Evolutionary conservation across 2,888 invertebrate genomes (phyloP).

Genomic region (Idaea biselata): DNA sequence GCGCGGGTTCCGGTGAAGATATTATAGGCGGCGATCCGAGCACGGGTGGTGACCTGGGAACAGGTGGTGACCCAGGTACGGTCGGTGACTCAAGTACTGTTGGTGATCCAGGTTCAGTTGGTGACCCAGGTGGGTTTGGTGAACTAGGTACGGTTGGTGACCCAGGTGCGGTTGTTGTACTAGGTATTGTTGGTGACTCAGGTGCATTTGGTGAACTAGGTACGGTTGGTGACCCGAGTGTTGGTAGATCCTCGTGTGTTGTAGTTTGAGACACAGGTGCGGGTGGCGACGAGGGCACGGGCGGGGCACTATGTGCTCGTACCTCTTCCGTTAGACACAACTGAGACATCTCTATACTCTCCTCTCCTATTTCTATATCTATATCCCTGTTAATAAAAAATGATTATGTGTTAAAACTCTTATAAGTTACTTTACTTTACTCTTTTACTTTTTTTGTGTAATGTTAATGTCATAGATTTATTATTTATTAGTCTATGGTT

Average conservation of each 20-base stretch:
- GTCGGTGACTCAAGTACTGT: constrained; percentile 3
- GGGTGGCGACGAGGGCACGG: constrained; percentile 21
- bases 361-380: constrained; percentile 38
- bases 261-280: too few relatives aligned
- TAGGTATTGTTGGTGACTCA: not conserved
- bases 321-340: constrained; percentile 8
- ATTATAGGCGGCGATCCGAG: constrained; percentile 29
- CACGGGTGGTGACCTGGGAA: constrained; percentile 47
- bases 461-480: too few relatives aligned
- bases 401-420: not conserved
- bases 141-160: not conserved
- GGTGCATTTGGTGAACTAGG: too few relatives aligned
- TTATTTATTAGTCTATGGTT: too few relatives aligned
- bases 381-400: not conserved
- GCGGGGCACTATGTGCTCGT: constrained; percentile 23
- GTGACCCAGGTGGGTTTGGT: too few relatives aligned
- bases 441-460: too few relatives aligned
- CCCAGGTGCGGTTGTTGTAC: not conserved
- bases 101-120: too few relatives aligned
- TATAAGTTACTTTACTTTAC: too few relatives aligned
- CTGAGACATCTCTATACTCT: constrained; percentile 13
- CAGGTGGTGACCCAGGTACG: constrained; percentile 2
- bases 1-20: constrained; percentile 12
- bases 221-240: too few relatives aligned
- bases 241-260: too few relatives aligned